Conservation (phyloP, 2,113 vertebrate genomes). For the Cheilinus undulatus region DNA sequence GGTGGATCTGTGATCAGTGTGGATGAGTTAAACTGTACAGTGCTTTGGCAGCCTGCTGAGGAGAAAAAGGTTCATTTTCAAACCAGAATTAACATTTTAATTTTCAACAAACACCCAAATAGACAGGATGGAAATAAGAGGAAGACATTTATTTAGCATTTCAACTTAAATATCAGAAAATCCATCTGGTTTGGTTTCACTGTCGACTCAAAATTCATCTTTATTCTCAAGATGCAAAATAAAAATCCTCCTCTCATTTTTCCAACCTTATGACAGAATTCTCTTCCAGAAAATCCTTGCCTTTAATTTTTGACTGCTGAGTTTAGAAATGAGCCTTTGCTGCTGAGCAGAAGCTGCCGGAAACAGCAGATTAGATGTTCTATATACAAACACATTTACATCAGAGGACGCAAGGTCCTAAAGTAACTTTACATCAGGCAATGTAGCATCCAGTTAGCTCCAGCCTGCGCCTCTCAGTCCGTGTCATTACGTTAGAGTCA, state of each 20-base stretch:
- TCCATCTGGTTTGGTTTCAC: too few species aligned
- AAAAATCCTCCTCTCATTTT: too few species aligned
- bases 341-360: slow-evolving; percentile 41
- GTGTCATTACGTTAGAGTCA: slow-evolving; percentile 11
- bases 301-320: not conserved
- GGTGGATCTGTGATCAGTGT: slow-evolving; percentile 59
- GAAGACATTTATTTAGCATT: too few species aligned
- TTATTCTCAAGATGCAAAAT: too few species aligned
- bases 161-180: too few species aligned
- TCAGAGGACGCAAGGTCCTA: slow-evolving; percentile 33
- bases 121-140: not conserved
- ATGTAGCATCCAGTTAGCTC: slow-evolving; percentile 14
- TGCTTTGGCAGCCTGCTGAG: slow-evolving; percentile 45
- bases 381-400: slow-evolving; percentile 73
- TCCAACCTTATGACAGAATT: too few species aligned
- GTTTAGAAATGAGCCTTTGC: slow-evolving; percentile 41
- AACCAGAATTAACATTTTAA: not conserved
- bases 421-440: slow-evolving; percentile 57
- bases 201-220: too few species aligned
- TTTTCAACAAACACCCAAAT: not conserved
- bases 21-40: slow-evolving; percentile 62
- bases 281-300: not conserved
- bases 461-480: not conserved
- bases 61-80: slow-evolving; percentile 26
- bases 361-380: slow-evolving; percentile 60